Percentiles rank a stretch among this genome's conserved stretches.
phyloP scores from a whole-genome alignment of 2,888 invertebrate species.

The Eupithecia centaureata region DNA sequence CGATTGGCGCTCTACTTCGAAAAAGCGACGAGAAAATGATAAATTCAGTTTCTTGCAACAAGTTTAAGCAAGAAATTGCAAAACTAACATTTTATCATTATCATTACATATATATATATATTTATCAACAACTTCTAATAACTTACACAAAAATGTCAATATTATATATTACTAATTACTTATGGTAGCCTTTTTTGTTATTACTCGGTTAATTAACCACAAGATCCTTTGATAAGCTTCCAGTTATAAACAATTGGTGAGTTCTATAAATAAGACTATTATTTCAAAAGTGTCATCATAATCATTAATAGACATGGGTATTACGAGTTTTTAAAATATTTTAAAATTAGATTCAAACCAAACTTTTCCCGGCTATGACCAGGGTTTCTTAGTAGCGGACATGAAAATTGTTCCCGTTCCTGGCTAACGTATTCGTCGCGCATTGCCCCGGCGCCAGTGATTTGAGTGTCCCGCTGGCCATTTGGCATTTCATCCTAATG shows the following conservation, averaged over 20 bases:
- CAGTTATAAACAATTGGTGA: too few species aligned
- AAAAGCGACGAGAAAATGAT: neutral
- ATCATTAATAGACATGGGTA: neutral
- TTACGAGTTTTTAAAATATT: neutral
- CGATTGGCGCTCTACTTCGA: conserved; percentile 3
- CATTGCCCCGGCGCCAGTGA: conserved; percentile 4
- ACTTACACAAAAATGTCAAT: too few species aligned
- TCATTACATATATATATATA: too few species aligned
- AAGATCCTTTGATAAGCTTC: too few species aligned
- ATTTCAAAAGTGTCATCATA: neutral
- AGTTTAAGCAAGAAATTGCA: neutral
- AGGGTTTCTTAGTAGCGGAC: conserved; percentile 4
- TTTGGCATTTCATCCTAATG: conserved; percentile 15
- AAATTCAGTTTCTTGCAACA: neutral
- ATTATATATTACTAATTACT: too few species aligned
- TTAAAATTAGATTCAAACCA: neutral
- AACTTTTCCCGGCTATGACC: neutral
- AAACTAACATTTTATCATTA: too few species aligned
- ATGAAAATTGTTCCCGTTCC: conserved; percentile 13
- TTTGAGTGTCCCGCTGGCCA: conserved; percentile 6
- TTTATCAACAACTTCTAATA: too few species aligned
- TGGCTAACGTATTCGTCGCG: conserved; percentile 12
- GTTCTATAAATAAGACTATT: too few species aligned
- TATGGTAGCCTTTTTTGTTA: too few species aligned
- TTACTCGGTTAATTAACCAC: too few species aligned